Evolutionary conservation across 1,140 invertebrate species (phyloP), one percentile per base, ranked within the genome.

Genomic region (Calephelis nemesis): DNA sequence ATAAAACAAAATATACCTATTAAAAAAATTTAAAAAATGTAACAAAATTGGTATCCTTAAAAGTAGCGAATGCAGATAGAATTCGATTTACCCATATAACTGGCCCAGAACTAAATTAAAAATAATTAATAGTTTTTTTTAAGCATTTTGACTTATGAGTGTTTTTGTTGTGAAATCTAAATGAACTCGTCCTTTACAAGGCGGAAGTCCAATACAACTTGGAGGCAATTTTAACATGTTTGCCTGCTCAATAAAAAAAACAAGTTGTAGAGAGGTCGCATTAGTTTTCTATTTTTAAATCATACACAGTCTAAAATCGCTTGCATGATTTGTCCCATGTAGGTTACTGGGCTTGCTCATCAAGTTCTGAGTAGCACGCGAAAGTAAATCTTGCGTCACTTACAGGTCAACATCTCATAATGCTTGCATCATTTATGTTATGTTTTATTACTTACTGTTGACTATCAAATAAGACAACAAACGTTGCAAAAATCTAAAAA

Each of bases 371-470:
- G 68, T 47, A 74, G 64, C 75, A 81, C 76, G 81, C 78, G 85
- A 88, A 88, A 87, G 85, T 83, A 74, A 79, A 74, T 85, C 82
- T 88, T 88, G 75, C 86, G 69, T 88, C 84, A 89, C 54, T 62
- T 47, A 48, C 76, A 73, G 82, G 81, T 83, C 81, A 81, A 68
- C 74, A 75, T 81, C 82, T 84, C 77, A 76, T 82, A 81, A 82
- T 71, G 54, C 71, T 87, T 87, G 81, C 82, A 79, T 87, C 80
- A 87, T 74, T 69, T 58, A 12, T 58, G 54, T 58, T 58, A 58
- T 58, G 54, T 58, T 30, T 58, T 49, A 30, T 58, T 6, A 45
- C 19, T 58, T 15, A 54, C 50, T 54, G 50, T 54, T 30, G 62
- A 58, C 68, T 67, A 62, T 72, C 63, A 62, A 49, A 48, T 69